Evolutionary conservation across 2,113 vertebrate species (phyloP), one percentile per base, ranked within the genome.

Genomic region (Varanus salvator): DNA sequence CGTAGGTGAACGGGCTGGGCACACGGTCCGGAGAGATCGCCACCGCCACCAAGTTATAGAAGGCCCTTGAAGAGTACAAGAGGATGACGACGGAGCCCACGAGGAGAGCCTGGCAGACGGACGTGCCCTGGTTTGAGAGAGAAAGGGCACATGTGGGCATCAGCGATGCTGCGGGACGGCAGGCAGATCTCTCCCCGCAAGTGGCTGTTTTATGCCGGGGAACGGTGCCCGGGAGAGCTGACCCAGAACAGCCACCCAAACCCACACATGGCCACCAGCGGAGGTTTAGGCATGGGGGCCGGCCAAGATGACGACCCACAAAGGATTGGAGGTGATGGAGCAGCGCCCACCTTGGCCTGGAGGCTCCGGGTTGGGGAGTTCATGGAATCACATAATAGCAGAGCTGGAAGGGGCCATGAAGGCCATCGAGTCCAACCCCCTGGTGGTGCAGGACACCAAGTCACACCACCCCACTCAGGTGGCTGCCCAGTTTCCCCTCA

Each of bases 11-110:
- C 31, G 98, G 98, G 69, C 97, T 98, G 91, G 98, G 98, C 94
- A 97, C 94, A 93, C 90, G 98, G 91, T 98, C 97, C 12, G 98
- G 98, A 21, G 98, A 98, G 93, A 99, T 95, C 84, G 97, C 96
- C 94, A 99, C 97, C 88, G 98, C 97, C 92, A 99, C 98, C 93
- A 99, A 97, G 96, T 99, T 99, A 92, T 99, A 99, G 92, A 98
- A 99, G 92, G 99, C 99, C 96, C 99, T 98, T 91, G 99, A 99
- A 3, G 98, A 98, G 95, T 98, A 99, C 19, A 99, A 97, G 44
- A 99, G 97, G 92, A 98, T 97, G 0, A 99, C 98, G 44, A 98
- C 95, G 8, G 98, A 98, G 80, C 99, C 98, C 9, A 99, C 97
- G 8, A 98, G 96, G 21, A 98, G 98, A 12, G 98, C 98, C 96